Evolutionary conservation across 2,113 vertebrate genomes (phyloP).

Genomic region (Labrus mixtus): DNA sequence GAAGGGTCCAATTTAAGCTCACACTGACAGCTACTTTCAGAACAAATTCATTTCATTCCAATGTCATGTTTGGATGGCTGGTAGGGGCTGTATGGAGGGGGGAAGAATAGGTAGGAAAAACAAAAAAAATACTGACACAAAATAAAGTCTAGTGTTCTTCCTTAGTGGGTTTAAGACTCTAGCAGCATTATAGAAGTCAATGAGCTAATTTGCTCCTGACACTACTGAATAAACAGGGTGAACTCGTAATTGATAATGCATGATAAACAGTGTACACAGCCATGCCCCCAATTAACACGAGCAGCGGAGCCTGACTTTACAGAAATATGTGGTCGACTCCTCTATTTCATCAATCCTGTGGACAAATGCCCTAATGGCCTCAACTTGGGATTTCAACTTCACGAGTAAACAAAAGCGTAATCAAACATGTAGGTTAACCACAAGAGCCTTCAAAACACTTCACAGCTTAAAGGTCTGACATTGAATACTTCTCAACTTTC

Average conservation of each 20-base stretch:
- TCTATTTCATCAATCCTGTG: constrained; percentile 7
- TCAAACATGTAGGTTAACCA: constrained; percentile 24
- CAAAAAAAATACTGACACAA: constrained; percentile 27
- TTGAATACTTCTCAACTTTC: neutral
- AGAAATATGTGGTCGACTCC: constrained; percentile 12
- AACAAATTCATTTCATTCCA: constrained; percentile 62
- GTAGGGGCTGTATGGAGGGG: constrained; percentile 9
- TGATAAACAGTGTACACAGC: constrained; percentile 26
- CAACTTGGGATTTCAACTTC: constrained; percentile 6
- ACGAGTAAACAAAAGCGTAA: constrained; percentile 30
- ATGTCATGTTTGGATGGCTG: constrained; percentile 59
- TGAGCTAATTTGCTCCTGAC: constrained; percentile 24
- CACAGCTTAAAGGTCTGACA: neutral
- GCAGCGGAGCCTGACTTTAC: constrained; percentile 52
- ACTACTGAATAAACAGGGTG: constrained; percentile 47
- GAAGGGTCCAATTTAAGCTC: constrained; percentile 69
- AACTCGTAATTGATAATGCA: constrained; percentile 43
- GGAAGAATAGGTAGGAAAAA: neutral
- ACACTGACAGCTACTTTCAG: constrained; percentile 68
- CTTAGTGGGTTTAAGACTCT: neutral
- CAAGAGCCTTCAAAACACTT: neutral
- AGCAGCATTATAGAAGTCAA: neutral
- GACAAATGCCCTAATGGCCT: constrained; percentile 16
- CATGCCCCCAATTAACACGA: constrained; percentile 60
- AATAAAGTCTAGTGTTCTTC: constrained; percentile 16